Evolutionary conservation across 2,113 vertebrate species (phyloP), one percentile per base, ranked within the genome.

Genomic region (Oncorhynchus gorbuscha): DNA sequence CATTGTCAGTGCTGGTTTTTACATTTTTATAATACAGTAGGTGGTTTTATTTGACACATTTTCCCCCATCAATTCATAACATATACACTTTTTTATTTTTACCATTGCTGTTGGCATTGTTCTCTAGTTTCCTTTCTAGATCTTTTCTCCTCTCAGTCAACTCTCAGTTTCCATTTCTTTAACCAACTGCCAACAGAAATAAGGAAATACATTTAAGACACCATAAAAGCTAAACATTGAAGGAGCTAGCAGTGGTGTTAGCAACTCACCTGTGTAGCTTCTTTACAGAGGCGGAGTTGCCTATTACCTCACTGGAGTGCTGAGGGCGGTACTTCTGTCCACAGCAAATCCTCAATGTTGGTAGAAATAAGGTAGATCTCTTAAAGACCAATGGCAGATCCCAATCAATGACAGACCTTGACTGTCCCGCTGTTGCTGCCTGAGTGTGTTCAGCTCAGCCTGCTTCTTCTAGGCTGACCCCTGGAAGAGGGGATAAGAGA

Each of bases 241-340:
- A 55, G 49, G 14, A 55, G 3, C 39, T 45, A 45, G 39, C 16
- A 16, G 1, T 3, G 4, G 3, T 48, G 11, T 30, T 48, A 22
- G 4, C 6, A 30, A 62, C 30, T 79, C 76, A 98, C 97, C 94
- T 94, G 89, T 94, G 89, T 20, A 99, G 84, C 74, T 93, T 96
- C 83, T 90, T 92, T 64, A 98, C 88, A 45, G 93, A 92, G n/a
- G 80, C 85, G 20, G 88, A 87, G 84, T 99, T 98, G 51, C 95
- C 96, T 49, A 97, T 87, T 59, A 99, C 91, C 88, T 97, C 95
- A 80, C 77, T 91, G 26, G 95, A 94, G 84, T 92, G 88, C 61
- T 92, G 94, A 83, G 97, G 96, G 68, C 95, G 94, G 39, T 97
- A 98, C 76, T 97, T 98, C 97, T 30, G 97, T 98, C 97, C 97